Percentiles rank a stretch among this genome's conserved stretches.
Evolutionary conservation across 2,113 vertebrate genomes (phyloP).

Genomic region (Argyrosomus japonicus): DNA sequence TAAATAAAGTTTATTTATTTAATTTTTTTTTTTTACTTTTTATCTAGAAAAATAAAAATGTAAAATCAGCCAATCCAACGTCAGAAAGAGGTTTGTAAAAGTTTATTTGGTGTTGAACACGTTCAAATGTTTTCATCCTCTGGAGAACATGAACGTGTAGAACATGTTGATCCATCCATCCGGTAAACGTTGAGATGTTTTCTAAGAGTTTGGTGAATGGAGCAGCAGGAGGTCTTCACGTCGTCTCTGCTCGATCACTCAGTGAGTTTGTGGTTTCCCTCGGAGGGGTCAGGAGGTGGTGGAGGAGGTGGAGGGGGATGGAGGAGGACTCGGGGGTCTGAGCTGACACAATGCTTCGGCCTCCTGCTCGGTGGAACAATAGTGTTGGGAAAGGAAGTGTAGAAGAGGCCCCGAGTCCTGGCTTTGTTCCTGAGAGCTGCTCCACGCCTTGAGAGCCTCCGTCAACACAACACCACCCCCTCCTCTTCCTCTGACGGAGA

Average conservation of each 20-base stretch:
- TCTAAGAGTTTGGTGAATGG: too few species aligned
- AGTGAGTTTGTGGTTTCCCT: not conserved
- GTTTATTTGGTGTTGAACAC: too few species aligned
- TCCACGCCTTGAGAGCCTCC: slow-evolving; percentile 48
- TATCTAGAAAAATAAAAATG: too few species aligned
- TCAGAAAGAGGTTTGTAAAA: too few species aligned
- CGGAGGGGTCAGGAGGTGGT: not conserved
- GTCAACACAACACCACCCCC: slow-evolving; percentile 49
- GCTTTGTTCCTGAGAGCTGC: slow-evolving; percentile 65
- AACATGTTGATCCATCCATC: too few species aligned
- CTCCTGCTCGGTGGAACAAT: slow-evolving; percentile 64
- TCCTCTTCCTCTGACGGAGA: slow-evolving; percentile 24
- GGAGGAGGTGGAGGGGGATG: not conserved
- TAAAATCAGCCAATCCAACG: too few species aligned
- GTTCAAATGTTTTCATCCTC: too few species aligned
- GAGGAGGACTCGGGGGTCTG: not conserved
- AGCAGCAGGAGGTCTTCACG: not conserved
- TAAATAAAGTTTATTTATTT: too few species aligned
- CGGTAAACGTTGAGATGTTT: too few species aligned
- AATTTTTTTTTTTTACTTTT: too few species aligned
- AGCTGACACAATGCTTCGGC: slow-evolving; percentile 29
- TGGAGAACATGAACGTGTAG: too few species aligned
- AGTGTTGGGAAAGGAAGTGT: slow-evolving; percentile 67
- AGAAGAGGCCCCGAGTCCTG: slow-evolving; percentile 57
- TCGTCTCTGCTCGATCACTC: not conserved